Evolutionary conservation across 2,888 invertebrate species (phyloP), one percentile per base, ranked within the genome.

Genomic region (Gymnoscelis rufifasciata): DNA sequence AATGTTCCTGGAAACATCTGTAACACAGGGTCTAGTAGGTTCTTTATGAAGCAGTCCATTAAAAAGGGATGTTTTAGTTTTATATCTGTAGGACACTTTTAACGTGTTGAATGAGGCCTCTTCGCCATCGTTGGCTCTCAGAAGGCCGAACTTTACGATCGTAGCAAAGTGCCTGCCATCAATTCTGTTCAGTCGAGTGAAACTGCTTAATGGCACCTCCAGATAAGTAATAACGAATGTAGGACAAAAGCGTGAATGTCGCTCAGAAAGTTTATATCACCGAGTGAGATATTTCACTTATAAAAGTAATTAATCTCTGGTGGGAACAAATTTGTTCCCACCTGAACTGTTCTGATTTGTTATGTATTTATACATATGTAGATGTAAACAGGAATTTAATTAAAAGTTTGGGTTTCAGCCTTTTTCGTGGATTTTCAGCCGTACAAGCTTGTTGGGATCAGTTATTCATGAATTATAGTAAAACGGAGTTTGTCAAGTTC

Each of bases 121-220:
- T 49, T 47, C 50, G 51, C 52, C 40, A 56, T 52, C 46, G 47
- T 54, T 52, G 60, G 58, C 62, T 61, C 62, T 62, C 60, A 58
- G 56, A 50, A 48, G 58, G 50, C 43, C 47, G 54, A 43, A 53
- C 60, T 64, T 66, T 65, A 65, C 54, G 60, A 58, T 41, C 41
- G 29, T 48, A 51, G 57, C 64, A 62, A 66, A 67, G 45, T 54
- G 52, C 54, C 52, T 52, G 47, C 51, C 52, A 54, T 60, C 57
- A 56, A 62, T 59, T 60, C 54, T 36, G 47, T 52, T 49, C 47
- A 54, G 43, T 43, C 26, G 42, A 54, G 51, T 43, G 43, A 54
- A 42, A 50, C 51, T 50, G 48, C 46, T 47, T 54, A 59, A 50
- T 45, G 47, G 43, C 43, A 47, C 44, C 51, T 38, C 43, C 26